These are phyloP conservation scores for Spheniscus mendiculus DNA, from an alignment of 2,113 vertebrate genomes.

Conservation along the genomic window DNA sequence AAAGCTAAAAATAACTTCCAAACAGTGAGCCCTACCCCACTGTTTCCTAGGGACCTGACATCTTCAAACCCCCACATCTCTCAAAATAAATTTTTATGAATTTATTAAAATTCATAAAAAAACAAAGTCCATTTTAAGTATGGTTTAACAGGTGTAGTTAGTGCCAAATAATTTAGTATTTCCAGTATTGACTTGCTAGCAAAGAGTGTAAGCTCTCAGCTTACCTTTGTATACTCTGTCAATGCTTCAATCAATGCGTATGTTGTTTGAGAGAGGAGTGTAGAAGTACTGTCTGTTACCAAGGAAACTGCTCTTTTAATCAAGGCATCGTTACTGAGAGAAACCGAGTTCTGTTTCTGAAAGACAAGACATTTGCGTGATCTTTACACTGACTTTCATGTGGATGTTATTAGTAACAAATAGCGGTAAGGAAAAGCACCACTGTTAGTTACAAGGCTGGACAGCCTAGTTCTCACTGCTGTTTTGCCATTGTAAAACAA, in stretches of 20 bases:
- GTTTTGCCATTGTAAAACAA: neutral
- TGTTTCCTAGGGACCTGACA: accelerated
- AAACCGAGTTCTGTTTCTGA: conserved; percentile 69
- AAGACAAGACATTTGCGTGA: conserved; percentile 4
- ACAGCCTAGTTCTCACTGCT: no score
- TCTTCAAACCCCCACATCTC: neutral
- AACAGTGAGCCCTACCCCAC: neutral
- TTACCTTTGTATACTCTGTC: conserved; percentile 82
- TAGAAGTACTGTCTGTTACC: conserved; percentile 80
- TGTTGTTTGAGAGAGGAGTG: conserved; percentile 81
- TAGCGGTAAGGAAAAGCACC: neutral
- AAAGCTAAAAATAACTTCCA: neutral
- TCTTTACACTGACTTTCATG: neutral
- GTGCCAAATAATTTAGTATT: neutral
- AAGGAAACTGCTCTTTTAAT: conserved; percentile 76
- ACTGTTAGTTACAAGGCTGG: accelerated
- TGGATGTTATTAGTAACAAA: neutral
- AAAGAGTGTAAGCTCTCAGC: neutral
- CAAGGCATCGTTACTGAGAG: conserved; percentile 76
- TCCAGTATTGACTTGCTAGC: neutral
- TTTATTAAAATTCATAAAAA: neutral
- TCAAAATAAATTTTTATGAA: no score
- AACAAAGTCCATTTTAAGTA: accelerated
- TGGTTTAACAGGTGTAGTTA: neutral
- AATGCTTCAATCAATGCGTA: conserved; percentile 78